phyloP scores from a whole-genome alignment of 2,888 invertebrate species.

The Cenopis cana region DNA sequence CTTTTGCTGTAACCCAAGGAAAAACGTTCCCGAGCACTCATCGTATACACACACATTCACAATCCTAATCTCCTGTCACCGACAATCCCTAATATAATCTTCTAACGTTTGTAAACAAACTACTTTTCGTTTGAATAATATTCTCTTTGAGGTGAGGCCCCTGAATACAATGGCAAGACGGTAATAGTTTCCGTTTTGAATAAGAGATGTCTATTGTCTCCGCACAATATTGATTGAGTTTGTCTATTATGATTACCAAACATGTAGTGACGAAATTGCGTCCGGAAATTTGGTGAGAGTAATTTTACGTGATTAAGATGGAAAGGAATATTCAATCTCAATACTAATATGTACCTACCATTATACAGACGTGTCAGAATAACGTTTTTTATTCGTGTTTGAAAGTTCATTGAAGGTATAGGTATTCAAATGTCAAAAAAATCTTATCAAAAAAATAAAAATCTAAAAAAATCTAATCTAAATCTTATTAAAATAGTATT shows the following conservation, averaged over 20 bases:
- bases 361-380: neutral
- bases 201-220: slow-evolving; percentile 82
- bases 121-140: slow-evolving; percentile 82
- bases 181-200: slow-evolving; percentile 84
- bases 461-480: too few relatives aligned
- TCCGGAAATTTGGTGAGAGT: slow-evolving; percentile 13
- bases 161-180: slow-evolving; percentile 78
- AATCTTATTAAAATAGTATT: slow-evolving; percentile 71
- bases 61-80: slow-evolving; percentile 70
- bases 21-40: slow-evolving; percentile 61
- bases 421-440: slow-evolving; percentile 47
- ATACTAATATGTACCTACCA: neutral
- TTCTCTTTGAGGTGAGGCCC: slow-evolving; percentile 75
- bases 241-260: slow-evolving; percentile 64
- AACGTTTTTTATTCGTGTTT: neutral
- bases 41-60: slow-evolving; percentile 59
- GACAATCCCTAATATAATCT: slow-evolving; percentile 69
- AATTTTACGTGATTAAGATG: slow-evolving; percentile 21
- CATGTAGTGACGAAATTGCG: slow-evolving; percentile 52
- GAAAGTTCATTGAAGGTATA: slow-evolving; percentile 1
- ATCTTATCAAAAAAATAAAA: slow-evolving; percentile 70
- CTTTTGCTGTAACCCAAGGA: slow-evolving; percentile 13
- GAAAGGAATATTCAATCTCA: slow-evolving; percentile 7
- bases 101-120: slow-evolving; percentile 77
- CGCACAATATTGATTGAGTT: slow-evolving; percentile 79